Conservation (phyloP, 2,888 invertebrate genomes). For the Sarcophaga rosellei region DNA sequence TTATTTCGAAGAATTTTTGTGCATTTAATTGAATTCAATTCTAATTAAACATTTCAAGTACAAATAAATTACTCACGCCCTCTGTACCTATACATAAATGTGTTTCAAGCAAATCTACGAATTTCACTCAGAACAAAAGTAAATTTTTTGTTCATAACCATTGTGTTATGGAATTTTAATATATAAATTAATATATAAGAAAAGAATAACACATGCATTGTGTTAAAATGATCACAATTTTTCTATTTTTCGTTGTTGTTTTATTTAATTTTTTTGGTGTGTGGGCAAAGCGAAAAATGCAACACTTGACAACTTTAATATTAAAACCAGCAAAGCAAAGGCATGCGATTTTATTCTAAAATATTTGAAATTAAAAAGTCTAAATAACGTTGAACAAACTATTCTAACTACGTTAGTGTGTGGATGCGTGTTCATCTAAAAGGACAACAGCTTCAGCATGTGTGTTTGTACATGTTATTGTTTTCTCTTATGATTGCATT, state of each 20-base stretch:
- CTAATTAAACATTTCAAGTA: too few species aligned
- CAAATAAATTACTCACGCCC: too few species aligned
- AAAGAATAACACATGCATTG: not conserved
- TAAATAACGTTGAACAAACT: not conserved
- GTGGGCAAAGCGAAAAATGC: not conserved
- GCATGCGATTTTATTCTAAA: not conserved
- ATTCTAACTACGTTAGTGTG: not conserved
- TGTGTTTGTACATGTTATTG: slow-evolving; percentile 26
- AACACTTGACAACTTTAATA: not conserved
- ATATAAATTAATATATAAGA: too few species aligned
- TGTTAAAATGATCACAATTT: slow-evolving; percentile 14
- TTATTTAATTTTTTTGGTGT: not conserved
- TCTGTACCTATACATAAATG: too few species aligned
- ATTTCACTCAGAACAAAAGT: too few species aligned
- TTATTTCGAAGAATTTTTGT: too few species aligned
- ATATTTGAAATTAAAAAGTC: not conserved
- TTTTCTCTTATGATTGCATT: slow-evolving; percentile 46
- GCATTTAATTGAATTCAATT: too few species aligned
- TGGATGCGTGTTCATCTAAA: not conserved
- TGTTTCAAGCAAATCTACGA: too few species aligned
- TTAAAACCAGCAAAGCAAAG: not conserved
- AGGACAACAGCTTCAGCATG: too few species aligned
- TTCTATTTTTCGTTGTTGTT: too few species aligned
- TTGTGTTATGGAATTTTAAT: not conserved
- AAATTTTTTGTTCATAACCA: not conserved